Conservation (phyloP, 1,140 invertebrate species). For the Lepidurus packardi region DNA sequence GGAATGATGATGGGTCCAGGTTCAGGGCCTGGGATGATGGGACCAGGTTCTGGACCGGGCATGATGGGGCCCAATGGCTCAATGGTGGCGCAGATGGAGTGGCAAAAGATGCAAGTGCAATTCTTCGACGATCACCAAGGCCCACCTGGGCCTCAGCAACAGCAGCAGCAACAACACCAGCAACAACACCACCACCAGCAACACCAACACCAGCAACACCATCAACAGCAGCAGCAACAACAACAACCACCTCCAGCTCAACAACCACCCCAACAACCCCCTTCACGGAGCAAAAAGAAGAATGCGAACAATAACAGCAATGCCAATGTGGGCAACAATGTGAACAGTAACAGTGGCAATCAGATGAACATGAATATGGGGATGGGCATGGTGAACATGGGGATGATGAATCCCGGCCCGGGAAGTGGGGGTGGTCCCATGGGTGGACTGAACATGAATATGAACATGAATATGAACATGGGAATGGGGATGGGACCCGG, state of each 20-base stretch:
- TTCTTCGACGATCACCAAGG: constrained; percentile 60
- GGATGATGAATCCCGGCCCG: constrained; percentile 14
- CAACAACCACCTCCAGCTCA: constrained; percentile 22
- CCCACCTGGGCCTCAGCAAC: constrained; percentile 23
- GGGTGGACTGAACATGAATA: constrained; percentile 28
- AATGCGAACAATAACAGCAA: constrained; percentile 20
- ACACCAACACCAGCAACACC: not conserved
- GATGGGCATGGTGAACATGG: constrained; percentile 26
- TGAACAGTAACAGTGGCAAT: not conserved
- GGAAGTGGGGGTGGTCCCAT: constrained; percentile 38
- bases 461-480: constrained; percentile 40
- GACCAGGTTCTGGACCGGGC: constrained; percentile 34
- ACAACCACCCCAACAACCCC: constrained; percentile 23
- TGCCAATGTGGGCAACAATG: constrained; percentile 29
- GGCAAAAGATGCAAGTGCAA: constrained; percentile 81
- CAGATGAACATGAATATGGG: constrained; percentile 29
- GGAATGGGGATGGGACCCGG: constrained; percentile 42
- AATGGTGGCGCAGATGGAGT: constrained; percentile 62
- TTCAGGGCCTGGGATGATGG: constrained; percentile 39
- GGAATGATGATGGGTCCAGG: constrained; percentile 37
- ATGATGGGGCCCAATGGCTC: constrained; percentile 8
- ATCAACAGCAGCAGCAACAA: constrained; percentile 25
- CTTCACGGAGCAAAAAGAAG: constrained; percentile 47
- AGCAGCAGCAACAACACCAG: constrained; percentile 19
- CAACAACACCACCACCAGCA: not conserved